A percentile compares a stretch with the other conserved stretches of the same genome.
Conservation (phyloP, 2,113 vertebrate species). For the Odocoileus virginianus region DNA sequence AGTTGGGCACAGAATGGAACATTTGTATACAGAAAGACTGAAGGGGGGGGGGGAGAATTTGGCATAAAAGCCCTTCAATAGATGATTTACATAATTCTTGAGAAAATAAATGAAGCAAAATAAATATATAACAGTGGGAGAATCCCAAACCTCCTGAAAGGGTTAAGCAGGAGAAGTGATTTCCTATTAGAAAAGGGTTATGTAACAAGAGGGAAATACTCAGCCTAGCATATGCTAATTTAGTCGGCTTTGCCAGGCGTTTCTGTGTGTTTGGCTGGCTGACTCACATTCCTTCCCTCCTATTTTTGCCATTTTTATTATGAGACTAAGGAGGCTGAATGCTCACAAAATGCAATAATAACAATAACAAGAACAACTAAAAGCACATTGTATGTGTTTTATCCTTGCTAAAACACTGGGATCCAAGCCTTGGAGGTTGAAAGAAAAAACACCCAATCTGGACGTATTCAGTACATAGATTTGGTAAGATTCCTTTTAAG, state of each 20-base stretch:
- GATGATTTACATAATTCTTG: conserved; percentile 30
- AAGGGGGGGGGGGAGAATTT: not conserved
- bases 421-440: not conserved
- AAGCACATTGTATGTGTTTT: not conserved
- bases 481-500: not conserved
- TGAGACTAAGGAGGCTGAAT: conserved; percentile 9
- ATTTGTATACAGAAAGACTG: conserved; percentile 64
- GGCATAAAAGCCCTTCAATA: conserved; percentile 46
- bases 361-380: conserved; percentile 1
- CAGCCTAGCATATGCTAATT: conserved; percentile 77
- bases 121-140: conserved; percentile 35
- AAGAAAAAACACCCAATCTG: not conserved
- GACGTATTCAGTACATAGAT: not conserved
- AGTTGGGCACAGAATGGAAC: conserved; percentile 65
- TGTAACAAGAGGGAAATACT: conserved; percentile 72
- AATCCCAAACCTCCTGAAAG: conserved; percentile 55
- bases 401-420: not conserved
- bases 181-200: conserved; percentile 72
- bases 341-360: conserved; percentile 16
- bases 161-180: conserved; percentile 70
- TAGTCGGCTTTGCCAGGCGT: conserved; percentile 62
- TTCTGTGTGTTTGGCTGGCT: conserved; percentile 68
- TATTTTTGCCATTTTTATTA: conserved; percentile 63
- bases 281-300: conserved; percentile 53
- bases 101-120: conserved; percentile 56